A percentile compares a stretch with the other conserved stretches of the same genome.
Conservation (phyloP, 2,113 vertebrate species). For the Seriola dumerili region DNA sequence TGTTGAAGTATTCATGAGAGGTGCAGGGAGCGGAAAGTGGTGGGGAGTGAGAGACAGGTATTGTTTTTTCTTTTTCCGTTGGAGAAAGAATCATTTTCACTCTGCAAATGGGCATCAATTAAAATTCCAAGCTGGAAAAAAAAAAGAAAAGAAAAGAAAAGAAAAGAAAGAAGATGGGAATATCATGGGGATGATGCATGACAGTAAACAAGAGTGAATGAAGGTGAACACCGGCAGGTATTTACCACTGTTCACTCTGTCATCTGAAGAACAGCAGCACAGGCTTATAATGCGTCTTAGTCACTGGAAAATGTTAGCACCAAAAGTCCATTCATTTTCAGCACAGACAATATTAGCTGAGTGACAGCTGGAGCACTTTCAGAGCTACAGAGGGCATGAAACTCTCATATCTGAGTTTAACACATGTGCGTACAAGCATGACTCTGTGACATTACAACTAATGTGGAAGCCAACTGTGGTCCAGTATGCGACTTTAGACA, state of each 20-base stretch:
- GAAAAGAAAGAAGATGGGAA: not conserved
- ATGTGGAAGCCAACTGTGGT: not conserved
- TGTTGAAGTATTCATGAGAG: constrained; percentile 68
- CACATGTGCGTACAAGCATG: not conserved
- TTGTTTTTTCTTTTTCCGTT: constrained; percentile 34
- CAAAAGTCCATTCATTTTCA: not conserved
- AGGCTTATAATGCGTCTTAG: not conserved
- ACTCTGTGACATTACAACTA: not conserved
- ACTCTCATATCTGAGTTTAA: not conserved
- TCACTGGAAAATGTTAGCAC: not conserved
- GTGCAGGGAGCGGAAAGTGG: constrained; percentile 38
- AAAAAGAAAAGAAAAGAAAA: not conserved
- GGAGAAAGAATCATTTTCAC: constrained; percentile 12
- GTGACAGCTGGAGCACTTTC: not conserved
- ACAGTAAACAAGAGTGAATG: not conserved
- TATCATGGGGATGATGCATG: not conserved
- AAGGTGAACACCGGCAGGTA: not conserved
- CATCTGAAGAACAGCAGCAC: not conserved
- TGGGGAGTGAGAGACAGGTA: constrained; percentile 12
- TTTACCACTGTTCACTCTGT: not conserved
- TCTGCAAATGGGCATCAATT: constrained; percentile 10
- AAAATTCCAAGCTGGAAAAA: not conserved
- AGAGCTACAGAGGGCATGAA: not conserved
- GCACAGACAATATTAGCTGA: not conserved
- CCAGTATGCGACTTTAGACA: not conserved